Percentiles rank a stretch among this genome's conserved stretches.
Conservation (phyloP, 2,888 invertebrate species). For the Cistogaster globosa region DNA sequence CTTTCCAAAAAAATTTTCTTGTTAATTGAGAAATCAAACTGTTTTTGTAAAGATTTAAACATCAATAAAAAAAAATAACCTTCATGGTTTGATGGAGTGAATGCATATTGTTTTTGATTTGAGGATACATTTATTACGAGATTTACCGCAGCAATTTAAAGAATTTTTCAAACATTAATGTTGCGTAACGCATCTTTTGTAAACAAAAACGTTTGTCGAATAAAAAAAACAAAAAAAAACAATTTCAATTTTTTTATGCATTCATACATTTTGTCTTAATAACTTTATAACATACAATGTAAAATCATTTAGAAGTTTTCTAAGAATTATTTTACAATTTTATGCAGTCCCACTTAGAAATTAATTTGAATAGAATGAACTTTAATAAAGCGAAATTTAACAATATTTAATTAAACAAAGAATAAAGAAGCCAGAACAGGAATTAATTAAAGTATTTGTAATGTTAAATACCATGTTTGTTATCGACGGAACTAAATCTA, state of each 20-base stretch:
- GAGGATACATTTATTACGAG: background rate
- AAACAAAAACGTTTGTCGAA: conserved; percentile 5
- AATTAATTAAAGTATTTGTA: too few species aligned
- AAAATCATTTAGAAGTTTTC: conserved; percentile 67
- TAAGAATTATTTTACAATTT: background rate
- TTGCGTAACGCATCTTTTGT: conserved; percentile 21
- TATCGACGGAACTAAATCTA: too few species aligned
- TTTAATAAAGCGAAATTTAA: too few species aligned
- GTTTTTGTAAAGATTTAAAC: too few species aligned
- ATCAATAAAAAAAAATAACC: background rate
- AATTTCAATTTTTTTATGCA: conserved; percentile 3
- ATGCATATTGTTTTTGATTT: background rate
- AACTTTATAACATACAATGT: background rate
- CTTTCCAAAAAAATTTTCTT: too few species aligned
- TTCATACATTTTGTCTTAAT: conserved; percentile 12
- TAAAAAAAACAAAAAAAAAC: background rate
- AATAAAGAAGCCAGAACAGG: too few species aligned
- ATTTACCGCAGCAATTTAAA: background rate
- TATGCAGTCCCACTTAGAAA: conserved; percentile 26
- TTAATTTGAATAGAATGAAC: background rate
- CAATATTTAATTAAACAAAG: too few species aligned
- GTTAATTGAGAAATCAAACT: too few species aligned
- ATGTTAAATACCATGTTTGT: too few species aligned
- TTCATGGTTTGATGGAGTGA: background rate
- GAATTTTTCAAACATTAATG: background rate